Evolutionary conservation across 2,113 vertebrate genomes (phyloP).

Genomic region (Ochotona princeps): DNA sequence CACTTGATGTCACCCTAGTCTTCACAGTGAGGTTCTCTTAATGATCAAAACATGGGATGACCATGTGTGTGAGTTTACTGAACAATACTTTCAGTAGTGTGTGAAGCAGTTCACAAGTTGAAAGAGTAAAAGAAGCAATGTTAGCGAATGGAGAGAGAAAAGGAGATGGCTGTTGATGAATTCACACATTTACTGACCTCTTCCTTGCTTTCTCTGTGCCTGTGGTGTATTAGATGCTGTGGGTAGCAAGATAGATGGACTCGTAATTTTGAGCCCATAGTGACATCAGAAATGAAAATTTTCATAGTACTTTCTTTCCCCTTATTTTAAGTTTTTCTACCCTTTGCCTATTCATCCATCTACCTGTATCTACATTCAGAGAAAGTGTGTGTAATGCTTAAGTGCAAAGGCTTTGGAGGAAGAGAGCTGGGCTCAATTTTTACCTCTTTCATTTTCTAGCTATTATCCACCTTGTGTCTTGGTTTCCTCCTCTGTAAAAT

Average conservation of each 20-base stretch:
- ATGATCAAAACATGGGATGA: not conserved
- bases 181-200: not conserved
- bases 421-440: not conserved
- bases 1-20: not conserved
- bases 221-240: not conserved
- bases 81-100: not conserved
- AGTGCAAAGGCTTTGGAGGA: not conserved
- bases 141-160: not conserved
- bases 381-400: not conserved
- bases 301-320: not conserved
- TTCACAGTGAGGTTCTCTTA: not conserved
- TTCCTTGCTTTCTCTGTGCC: not conserved
- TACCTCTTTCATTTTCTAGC: not conserved
- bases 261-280: not conserved
- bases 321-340: not conserved
- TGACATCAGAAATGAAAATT: conserved; percentile 11
- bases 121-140: conserved; percentile 7
- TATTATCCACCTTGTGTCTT: not conserved
- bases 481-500: not conserved
- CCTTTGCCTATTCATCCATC: not conserved
- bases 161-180: not conserved
- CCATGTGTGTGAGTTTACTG: not conserved
- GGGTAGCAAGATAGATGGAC: not conserved
- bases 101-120: not conserved
- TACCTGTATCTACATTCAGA: not conserved